These are phyloP conservation scores for Cololabis saira DNA, from an alignment of 2,113 vertebrate genomes.

Conservation along the genomic window DNA sequence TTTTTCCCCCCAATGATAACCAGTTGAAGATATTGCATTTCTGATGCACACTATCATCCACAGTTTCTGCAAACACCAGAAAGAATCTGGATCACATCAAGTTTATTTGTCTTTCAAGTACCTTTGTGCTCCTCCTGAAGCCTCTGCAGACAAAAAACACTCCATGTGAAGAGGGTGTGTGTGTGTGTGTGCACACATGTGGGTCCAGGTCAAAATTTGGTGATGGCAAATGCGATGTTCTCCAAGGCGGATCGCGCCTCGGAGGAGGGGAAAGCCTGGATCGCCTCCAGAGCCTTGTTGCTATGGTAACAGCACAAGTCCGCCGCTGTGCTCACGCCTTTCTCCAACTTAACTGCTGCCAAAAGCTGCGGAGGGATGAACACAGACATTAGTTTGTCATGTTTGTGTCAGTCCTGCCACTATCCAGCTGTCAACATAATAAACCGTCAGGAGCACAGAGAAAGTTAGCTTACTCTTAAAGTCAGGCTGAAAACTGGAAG, in stretches of 20 bases:
- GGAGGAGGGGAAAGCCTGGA: slow-evolving; percentile 92
- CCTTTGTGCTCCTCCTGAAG: slow-evolving; percentile 10
- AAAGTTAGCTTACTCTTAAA: slow-evolving; percentile 36
- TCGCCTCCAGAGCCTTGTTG: slow-evolving; percentile 92
- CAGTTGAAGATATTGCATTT: slow-evolving; percentile 24
- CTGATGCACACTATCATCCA: slow-evolving; percentile 23
- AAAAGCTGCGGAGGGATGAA: slow-evolving; percentile 86
- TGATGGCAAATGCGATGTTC: slow-evolving; percentile 93
- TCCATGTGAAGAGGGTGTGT: slow-evolving; percentile 9
- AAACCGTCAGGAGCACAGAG: slow-evolving; percentile 15
- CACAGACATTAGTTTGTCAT: slow-evolving; percentile 63
- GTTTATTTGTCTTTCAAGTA: slow-evolving; percentile 34
- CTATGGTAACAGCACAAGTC: slow-evolving; percentile 97
- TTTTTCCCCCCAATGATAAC: slow-evolving; percentile 40
- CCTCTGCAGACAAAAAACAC: slow-evolving; percentile 30
- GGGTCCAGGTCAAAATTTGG: slow-evolving; percentile 85
- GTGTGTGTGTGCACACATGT: not conserved
- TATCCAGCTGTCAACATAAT: slow-evolving; percentile 33
- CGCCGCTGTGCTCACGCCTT: slow-evolving; percentile 93
- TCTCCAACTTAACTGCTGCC: slow-evolving; percentile 89
- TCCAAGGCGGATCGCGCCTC: slow-evolving; percentile 95
- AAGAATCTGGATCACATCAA: slow-evolving; percentile 34
- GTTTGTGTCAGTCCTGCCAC: slow-evolving; percentile 33
- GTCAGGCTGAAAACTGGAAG: not conserved
- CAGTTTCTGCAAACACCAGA: slow-evolving; percentile 10